These are phyloP conservation scores for Chloropsis hardwickii DNA, from an alignment of 2,113 vertebrate genomes.

Conservation along the genomic window DNA sequence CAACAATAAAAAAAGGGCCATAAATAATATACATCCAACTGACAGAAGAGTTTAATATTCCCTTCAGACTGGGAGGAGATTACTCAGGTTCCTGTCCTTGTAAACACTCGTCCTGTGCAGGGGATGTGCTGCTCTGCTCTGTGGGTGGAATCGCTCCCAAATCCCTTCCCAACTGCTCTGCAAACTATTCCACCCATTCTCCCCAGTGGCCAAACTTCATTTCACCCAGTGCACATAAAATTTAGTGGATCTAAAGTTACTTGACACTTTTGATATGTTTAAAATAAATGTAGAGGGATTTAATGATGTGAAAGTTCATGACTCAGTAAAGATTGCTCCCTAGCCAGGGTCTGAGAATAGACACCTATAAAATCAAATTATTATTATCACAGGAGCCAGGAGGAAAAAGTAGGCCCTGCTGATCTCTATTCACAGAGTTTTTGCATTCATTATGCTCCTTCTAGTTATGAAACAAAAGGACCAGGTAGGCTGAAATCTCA, in stretches of 20 bases:
- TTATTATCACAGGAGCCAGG: constrained; percentile 67
- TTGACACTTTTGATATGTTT: constrained; percentile 69
- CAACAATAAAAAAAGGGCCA: constrained; percentile 62
- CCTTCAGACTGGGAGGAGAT: constrained; percentile 59
- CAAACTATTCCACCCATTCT: neutral
- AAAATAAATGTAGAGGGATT: constrained; percentile 69
- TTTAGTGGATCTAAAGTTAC: constrained; percentile 56
- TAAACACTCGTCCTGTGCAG: neutral
- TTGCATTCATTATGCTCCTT: constrained; percentile 62
- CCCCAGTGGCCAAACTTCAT: constrained; percentile 10
- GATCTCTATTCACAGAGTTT: constrained; percentile 60
- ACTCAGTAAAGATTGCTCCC: constrained; percentile 70
- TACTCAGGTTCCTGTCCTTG: constrained; percentile 65
- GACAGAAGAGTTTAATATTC: constrained; percentile 74
- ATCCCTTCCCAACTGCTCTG: neutral
- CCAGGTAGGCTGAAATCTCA: constrained; percentile 53
- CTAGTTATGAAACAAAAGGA: constrained; percentile 45
- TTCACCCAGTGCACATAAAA: constrained; percentile 63
- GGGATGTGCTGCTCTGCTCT: neutral
- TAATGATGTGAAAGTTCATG: constrained; percentile 74
- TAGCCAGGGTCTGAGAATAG: constrained; percentile 62
- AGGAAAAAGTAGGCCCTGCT: constrained; percentile 47
- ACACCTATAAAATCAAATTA: constrained; percentile 75
- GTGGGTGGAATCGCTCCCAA: neutral
- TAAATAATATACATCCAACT: constrained; percentile 69